Evolutionary conservation across 1,140 invertebrate species (phyloP), one percentile per base, ranked within the genome.

Genomic region (Eriosoma lanigerum): DNA sequence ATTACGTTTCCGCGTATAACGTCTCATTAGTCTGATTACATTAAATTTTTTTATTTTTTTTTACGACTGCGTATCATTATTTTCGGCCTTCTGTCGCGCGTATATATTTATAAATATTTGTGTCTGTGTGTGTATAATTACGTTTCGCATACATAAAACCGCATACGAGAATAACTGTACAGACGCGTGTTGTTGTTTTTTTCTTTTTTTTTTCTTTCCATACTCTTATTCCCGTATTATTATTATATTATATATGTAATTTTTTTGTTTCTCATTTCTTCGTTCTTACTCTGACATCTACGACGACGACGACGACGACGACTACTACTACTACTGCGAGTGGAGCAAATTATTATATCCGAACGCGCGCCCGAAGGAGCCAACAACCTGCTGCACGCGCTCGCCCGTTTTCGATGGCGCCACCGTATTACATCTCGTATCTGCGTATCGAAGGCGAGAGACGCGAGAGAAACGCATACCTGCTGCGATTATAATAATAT

Each of bases 381-480:
- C 62, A 64, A 64, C 62, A 64, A 64, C 62, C 62, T 64, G 32
- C 8, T 38, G 32, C 32, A 38, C 62, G 19, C 62, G 32, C 32
- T 38, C 32, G 3, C 32, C 32, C 8, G 32, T 38, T 38, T 38
- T 10, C 19, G 29, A 12, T 38, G 29, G 29, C 62, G 62, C 29
- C 62, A n/a, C 17, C 29, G 62, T 19, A 19, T 17, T 5, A 17
- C 58, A 13, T 26, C 58, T 13, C 24, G 58, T 32, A 24, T 62
- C 17, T 26, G 24, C 15, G 13, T n/a, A n/a, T n/a, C n/a, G n/a
- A 9, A 15, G 17, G 58, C 17, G 24, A 9, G 2, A 32, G 17
- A 62, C 56, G 1, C n/a, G 4, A 3, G 56, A 24, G 12, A 3
- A n/a, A 10, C 54, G 54, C 54, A 58, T n/a, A 24, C 56, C 13